A percentile compares a stretch with the other conserved stretches of the same genome.
Conservation (phyloP, 2,888 invertebrate species). For the Rhingia campestris region DNA sequence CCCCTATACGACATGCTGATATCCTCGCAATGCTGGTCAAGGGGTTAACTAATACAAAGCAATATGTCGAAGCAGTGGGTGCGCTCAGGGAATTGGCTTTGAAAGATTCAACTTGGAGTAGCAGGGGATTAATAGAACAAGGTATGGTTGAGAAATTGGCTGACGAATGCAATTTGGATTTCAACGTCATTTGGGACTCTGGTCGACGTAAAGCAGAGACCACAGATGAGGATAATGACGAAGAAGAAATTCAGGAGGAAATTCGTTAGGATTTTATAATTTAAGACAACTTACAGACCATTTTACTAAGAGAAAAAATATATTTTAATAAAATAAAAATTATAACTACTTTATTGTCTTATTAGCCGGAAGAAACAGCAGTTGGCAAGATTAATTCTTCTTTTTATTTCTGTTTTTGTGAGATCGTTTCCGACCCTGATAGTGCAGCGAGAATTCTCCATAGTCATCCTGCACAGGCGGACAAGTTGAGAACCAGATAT, state of each 20-base stretch:
- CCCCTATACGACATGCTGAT: conserved; percentile 81
- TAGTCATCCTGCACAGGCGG: too few species aligned
- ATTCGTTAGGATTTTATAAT: too few species aligned
- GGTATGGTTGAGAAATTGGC: conserved; percentile 80
- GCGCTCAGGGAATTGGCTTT: conserved; percentile 80
- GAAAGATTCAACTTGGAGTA: conserved; percentile 81
- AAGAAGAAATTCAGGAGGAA: conserved; percentile 81
- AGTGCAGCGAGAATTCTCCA: too few species aligned
- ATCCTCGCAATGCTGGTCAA: conserved; percentile 81
- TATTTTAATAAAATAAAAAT: too few species aligned
- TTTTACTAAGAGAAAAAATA: too few species aligned
- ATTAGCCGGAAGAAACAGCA: too few species aligned
- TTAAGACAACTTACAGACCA: too few species aligned
- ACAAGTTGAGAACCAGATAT: too few species aligned
- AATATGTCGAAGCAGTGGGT: conserved; percentile 81
- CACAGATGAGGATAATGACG: conserved; percentile 69
- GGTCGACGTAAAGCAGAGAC: conserved; percentile 69
- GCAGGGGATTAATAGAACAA: conserved; percentile 79
- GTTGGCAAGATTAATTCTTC: too few species aligned
- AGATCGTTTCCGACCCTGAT: too few species aligned
- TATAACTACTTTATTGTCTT: too few species aligned
- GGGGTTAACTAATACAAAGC: conserved; percentile 80
- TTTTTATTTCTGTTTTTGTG: too few species aligned
- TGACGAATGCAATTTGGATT: conserved; percentile 81
- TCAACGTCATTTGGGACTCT: conserved; percentile 81